Conservation (phyloP, 1,140 invertebrate genomes). For the Oedothorax gibbosus region DNA sequence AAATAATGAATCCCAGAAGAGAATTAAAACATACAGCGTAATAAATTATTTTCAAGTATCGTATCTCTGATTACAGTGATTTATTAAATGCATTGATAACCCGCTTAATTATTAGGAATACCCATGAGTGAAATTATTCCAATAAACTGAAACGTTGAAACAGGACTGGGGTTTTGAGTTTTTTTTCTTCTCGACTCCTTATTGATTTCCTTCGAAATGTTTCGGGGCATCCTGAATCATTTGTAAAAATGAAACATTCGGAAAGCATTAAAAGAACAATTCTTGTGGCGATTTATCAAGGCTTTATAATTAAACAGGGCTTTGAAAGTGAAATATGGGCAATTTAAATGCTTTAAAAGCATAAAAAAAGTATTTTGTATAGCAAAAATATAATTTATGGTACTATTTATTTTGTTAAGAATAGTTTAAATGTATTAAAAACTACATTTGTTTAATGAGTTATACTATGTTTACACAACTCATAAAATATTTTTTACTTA, state of each 20-base stretch:
- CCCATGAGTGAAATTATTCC: conserved; percentile 19
- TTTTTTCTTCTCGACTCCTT: conserved; percentile 5
- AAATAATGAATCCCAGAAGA: no score
- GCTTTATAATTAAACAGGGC: not conserved
- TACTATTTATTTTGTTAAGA: no score
- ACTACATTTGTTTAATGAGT: no score
- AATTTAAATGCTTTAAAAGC: no score
- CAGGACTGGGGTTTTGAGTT: not conserved
- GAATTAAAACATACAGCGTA: no score
- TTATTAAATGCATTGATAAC: conserved; percentile 17
- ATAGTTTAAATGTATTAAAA: no score
- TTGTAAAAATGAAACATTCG: conserved; percentile 21
- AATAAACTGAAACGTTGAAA: not conserved
- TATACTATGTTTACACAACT: no score
- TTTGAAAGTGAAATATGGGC: conserved; percentile 5
- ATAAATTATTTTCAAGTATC: no score
- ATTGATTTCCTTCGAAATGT: not conserved
- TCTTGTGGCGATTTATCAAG: not conserved
- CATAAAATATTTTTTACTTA: no score
- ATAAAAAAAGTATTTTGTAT: no score
- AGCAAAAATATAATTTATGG: no score
- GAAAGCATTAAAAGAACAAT: not conserved
- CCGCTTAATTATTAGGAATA: not conserved
- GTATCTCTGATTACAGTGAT: no score
- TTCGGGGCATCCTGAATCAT: not conserved